Conservation (phyloP, 2,113 vertebrate genomes). For the Clarias magur region DNA sequence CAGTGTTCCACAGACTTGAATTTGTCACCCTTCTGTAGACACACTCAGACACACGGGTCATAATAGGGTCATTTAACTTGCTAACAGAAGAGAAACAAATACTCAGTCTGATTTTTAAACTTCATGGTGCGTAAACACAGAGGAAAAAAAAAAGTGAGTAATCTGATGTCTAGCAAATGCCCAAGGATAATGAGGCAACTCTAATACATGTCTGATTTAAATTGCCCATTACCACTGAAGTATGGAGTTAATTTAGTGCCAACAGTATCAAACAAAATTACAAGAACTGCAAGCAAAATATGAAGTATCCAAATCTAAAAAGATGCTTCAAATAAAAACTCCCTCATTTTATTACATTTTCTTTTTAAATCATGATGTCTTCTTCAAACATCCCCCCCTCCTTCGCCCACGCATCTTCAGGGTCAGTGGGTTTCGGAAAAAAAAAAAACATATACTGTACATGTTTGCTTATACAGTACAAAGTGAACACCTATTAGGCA, state of each 20-base stretch:
- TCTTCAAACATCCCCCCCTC: no score
- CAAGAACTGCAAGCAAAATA: background rate
- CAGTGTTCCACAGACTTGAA: background rate
- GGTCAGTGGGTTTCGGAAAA: background rate
- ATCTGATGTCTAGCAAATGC: constrained; percentile 30
- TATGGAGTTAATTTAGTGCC: constrained; percentile 23
- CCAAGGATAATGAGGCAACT: constrained; percentile 38
- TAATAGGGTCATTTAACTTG: constrained; percentile 40
- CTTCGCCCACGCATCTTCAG: background rate
- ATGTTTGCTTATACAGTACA: background rate
- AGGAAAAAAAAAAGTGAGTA: constrained; percentile 14
- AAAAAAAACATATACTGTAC: no score
- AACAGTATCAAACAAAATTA: constrained; percentile 7
- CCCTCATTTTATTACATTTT: background rate
- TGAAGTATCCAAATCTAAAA: background rate
- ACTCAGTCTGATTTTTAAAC: constrained; percentile 12
- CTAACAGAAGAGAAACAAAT: constrained; percentile 38
- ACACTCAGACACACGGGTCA: constrained; percentile 29
- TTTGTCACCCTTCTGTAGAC: background rate
- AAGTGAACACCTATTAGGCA: background rate
- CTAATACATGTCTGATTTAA: constrained; percentile 30
- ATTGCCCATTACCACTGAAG: constrained; percentile 15
- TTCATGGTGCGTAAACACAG: background rate
- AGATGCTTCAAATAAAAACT: background rate
- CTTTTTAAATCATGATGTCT: background rate